Evolutionary conservation across 2,888 invertebrate genomes (phyloP).

Genomic region (Callyntrura guangdongensis): DNA sequence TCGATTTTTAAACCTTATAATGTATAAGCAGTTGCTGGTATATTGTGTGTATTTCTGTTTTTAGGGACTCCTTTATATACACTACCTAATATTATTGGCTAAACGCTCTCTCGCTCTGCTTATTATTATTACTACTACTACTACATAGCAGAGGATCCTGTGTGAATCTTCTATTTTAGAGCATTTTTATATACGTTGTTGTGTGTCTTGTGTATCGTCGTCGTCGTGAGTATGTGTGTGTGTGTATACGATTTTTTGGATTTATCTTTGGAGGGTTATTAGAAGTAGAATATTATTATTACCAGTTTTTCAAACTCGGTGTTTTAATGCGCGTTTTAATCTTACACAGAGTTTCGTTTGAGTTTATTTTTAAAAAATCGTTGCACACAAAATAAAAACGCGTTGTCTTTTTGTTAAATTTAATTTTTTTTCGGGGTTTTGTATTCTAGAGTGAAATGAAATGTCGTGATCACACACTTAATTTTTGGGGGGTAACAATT

Average conservation of each 20-base stretch:
- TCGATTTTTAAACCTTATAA: conserved; percentile 78
- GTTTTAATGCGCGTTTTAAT: too few relatives aligned
- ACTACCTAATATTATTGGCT: conserved; percentile 61
- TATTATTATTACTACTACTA: neutral
- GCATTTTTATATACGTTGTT: neutral
- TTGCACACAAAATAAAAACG: too few relatives aligned
- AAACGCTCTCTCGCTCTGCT: conserved; percentile 34
- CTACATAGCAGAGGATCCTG: neutral
- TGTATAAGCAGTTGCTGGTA: neutral
- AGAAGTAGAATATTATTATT: neutral
- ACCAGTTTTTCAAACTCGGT: neutral
- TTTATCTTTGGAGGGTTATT: conserved; percentile 37
- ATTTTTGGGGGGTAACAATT: too few relatives aligned
- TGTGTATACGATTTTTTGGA: neutral
- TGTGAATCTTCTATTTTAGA: conserved; percentile 41
- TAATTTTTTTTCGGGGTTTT: too few relatives aligned
- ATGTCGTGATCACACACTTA: too few relatives aligned
- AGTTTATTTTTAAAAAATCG: too few relatives aligned
- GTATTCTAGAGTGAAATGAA: too few relatives aligned
- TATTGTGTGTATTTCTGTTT: neutral
- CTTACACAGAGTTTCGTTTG: too few relatives aligned
- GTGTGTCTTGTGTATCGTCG: neutral
- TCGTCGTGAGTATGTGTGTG: conserved; percentile 34
- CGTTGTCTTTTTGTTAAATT: too few relatives aligned
- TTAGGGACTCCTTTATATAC: conserved; percentile 10